These are phyloP conservation scores for Glyphotaelius pellucidus DNA, from an alignment of 2,888 invertebrate genomes.

Conservation along the genomic window DNA sequence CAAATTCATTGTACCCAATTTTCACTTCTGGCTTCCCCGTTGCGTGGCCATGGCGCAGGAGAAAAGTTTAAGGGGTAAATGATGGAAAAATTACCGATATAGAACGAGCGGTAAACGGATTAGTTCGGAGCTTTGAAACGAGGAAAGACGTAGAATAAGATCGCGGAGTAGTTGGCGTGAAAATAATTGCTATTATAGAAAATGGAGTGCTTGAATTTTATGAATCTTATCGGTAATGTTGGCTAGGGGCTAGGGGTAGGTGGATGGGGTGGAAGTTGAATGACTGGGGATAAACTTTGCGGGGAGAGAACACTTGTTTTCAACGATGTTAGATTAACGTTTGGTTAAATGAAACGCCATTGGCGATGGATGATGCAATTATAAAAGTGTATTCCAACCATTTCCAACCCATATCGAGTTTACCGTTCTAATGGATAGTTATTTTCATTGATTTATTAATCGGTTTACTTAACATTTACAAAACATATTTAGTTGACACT, in stretches of 20 bases:
- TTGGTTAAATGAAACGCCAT: background rate
- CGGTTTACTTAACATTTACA: too few relatives aligned
- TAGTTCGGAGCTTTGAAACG: constrained; percentile 25
- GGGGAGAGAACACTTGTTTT: background rate
- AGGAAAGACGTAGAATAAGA: constrained; percentile 22
- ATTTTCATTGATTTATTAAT: background rate
- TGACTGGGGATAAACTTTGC: background rate
- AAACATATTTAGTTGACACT: too few relatives aligned
- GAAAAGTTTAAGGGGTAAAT: constrained; percentile 24
- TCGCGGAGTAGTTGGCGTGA: constrained; percentile 22
- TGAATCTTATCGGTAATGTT: constrained; percentile 8
- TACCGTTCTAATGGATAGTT: background rate
- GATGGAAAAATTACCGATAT: constrained; percentile 42
- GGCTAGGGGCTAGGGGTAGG: background rate
- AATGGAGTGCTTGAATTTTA: background rate
- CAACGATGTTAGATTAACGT: background rate
- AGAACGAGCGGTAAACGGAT: constrained; percentile 32
- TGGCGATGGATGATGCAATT: background rate
- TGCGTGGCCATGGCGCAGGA: background rate
- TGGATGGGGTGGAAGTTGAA: background rate
- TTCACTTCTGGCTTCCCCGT: constrained; percentile 5
- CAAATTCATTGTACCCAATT: constrained; percentile 13
- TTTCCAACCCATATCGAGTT: background rate
- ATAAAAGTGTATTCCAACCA: background rate
- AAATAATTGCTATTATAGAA: constrained; percentile 37